Base-by-base conservation (phyloP, 1,140 invertebrate species). In the Euborellia annulipes region DNA sequence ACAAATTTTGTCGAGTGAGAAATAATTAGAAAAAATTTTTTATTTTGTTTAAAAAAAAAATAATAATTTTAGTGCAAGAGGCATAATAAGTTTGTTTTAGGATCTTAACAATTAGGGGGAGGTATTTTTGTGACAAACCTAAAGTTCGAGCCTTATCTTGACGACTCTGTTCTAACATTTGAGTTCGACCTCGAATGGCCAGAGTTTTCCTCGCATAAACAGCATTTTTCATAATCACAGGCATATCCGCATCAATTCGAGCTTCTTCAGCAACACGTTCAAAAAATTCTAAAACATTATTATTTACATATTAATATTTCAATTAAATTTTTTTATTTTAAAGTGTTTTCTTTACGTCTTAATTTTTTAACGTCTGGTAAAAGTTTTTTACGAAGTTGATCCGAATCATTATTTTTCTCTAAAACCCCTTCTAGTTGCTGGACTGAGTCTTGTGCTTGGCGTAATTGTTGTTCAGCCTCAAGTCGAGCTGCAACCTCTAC, bases 221-320 rank as follows among this genome's bases (percentile, higher is more conserved):
- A 49, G 48, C 36, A 41, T 49, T 49, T 32, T 46, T 49, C 48
- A 49, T 49, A 16, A 49, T 49, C 13, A 49, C 48, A 46, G 48
- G 48, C 48, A 49, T 49, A 34, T 49, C 45, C 23, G 48, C 48
- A 46, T 49, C 48, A 4, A 49, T 41, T 13, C 43, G 19, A 6
- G 48, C 43, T 43, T 49, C 48, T 41, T 49, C 48, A 21, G 48
- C 48, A 36, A 49, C 32, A 7, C 45, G 36, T 36, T 49, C 48
- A 36, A 49, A 49, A 30, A 49, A 49, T 36, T 21, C 48, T 49
- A 20, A 2, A 49, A 45, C 19, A 0, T 11, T 13, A 34, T 20
- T 21, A 20, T 27, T 6, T 27, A 27, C 11, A 27, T 6, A 27
- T 27, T 27, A 27, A 27, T 6, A 27, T 9, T 7, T 11, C 17